A percentile compares a stretch with the other conserved stretches of the same genome.
phyloP scores from a whole-genome alignment of 2,113 vertebrate species.

The Alosa alosa region DNA sequence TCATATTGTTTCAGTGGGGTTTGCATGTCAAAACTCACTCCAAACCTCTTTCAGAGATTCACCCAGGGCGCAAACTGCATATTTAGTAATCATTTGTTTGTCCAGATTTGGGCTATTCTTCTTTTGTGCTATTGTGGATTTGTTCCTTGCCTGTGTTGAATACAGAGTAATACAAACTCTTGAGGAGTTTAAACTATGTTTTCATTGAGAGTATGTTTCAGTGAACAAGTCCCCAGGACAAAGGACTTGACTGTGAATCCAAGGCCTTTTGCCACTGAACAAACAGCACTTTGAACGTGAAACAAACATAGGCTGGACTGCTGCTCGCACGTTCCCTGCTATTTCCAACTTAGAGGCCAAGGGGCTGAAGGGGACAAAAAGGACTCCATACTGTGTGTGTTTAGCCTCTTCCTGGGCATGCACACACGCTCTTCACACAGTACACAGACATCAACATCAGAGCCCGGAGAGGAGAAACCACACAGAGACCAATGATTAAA shows the following conservation, averaged over 20 bases:
- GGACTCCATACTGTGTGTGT: background rate
- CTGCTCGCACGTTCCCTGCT: background rate
- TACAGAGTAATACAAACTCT: background rate
- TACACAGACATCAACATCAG: conserved; percentile 42
- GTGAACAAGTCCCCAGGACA: background rate
- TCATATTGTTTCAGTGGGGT: background rate
- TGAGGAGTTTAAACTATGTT: background rate
- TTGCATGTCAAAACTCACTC: background rate
- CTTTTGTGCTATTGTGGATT: conserved; percentile 3
- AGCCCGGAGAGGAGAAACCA: background rate
- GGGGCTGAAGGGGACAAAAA: background rate
- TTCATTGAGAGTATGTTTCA: background rate
- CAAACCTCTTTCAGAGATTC: background rate
- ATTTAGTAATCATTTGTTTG: background rate
- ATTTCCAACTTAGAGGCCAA: conserved; percentile 13
- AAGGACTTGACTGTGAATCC: conserved; percentile 12
- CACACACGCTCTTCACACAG: conserved; percentile 64
- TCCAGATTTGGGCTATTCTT: background rate
- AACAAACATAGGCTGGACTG: background rate
- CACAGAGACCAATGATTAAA: conserved; percentile 34
- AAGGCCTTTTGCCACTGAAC: background rate
- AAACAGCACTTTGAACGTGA: conserved; percentile 11
- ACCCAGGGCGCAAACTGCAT: background rate
- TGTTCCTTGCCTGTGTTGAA: background rate
- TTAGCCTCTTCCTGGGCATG: conserved; percentile 5